Percentiles rank a stretch among this genome's conserved stretches.
Conservation (phyloP, 1,140 invertebrate genomes). For the Aphis craccivora region DNA sequence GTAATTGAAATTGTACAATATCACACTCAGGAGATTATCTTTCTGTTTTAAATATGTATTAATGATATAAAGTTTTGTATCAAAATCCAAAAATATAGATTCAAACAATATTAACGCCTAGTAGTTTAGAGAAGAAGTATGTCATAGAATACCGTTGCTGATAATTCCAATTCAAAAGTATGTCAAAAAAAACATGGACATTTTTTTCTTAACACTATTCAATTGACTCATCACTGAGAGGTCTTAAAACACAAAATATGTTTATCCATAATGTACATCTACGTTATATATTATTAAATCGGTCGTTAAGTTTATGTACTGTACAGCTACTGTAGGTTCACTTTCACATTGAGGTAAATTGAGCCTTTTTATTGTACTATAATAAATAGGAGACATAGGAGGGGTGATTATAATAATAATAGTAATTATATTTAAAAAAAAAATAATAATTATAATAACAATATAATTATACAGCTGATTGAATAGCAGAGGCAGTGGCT, state of each 20-base stretch:
- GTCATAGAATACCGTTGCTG: too few relatives aligned
- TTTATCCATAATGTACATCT: background rate
- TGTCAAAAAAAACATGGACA: background rate
- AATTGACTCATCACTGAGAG: background rate
- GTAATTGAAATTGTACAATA: background rate
- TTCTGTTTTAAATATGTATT: background rate
- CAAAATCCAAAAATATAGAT: background rate
- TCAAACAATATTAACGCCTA: background rate
- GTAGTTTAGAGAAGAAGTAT: background rate
- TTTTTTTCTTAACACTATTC: background rate
- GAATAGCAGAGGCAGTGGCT: background rate
- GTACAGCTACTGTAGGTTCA: background rate
- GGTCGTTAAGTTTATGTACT: background rate
- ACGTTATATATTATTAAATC: fast-evolving
- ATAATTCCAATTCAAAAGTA: background rate
- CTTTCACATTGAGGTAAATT: background rate
- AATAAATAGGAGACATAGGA: background rate
- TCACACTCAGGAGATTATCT: background rate
- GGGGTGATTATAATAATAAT: background rate
- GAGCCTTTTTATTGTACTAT: background rate
- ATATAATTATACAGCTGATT: background rate
- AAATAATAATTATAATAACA: background rate
- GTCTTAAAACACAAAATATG: background rate
- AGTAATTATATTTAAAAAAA: background rate
- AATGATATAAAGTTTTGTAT: background rate